Evolutionary conservation across 2,888 invertebrate species (phyloP).

Genomic region (Pterobdella sp.): DNA sequence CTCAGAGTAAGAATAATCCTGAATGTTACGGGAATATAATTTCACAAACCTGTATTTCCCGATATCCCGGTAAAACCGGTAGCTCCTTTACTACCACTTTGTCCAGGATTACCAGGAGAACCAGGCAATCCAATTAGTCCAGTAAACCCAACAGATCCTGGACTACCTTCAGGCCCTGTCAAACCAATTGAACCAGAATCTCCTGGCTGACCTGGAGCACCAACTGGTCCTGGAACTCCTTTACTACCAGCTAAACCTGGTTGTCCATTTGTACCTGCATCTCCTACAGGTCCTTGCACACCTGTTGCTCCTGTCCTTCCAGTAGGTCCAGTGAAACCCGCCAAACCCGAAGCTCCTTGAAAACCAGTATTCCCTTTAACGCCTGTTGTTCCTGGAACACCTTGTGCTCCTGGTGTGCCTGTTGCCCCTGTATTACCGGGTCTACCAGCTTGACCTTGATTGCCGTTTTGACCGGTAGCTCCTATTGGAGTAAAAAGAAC

Average conservation of each 20-base stretch:
- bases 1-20: too few relatives aligned
- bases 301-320: background rate
- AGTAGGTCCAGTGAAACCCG: background rate
- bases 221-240: background rate
- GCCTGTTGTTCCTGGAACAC: background rate
- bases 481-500: too few relatives aligned
- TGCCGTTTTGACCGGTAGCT: background rate
- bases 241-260: constrained; percentile 1
- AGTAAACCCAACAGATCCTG: constrained; percentile 25
- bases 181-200: constrained; percentile 16
- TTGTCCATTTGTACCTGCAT: background rate
- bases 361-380: background rate
- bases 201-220: constrained; percentile 11
- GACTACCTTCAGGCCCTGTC: constrained; percentile 17
- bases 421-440: background rate
- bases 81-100: constrained; percentile 16
- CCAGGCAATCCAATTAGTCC: constrained; percentile 28
- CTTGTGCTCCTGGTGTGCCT: background rate
- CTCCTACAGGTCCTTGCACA: background rate
- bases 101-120: constrained; percentile 26
- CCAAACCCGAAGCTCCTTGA: background rate
- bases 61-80: background rate
- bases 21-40: too few relatives aligned
- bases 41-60: constrained; percentile 1
- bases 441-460: constrained; percentile 3